Percentiles rank a stretch among this genome's conserved stretches.
Evolutionary conservation across 2,113 vertebrate species (phyloP).

Genomic region (Cromileptes altivelis): DNA sequence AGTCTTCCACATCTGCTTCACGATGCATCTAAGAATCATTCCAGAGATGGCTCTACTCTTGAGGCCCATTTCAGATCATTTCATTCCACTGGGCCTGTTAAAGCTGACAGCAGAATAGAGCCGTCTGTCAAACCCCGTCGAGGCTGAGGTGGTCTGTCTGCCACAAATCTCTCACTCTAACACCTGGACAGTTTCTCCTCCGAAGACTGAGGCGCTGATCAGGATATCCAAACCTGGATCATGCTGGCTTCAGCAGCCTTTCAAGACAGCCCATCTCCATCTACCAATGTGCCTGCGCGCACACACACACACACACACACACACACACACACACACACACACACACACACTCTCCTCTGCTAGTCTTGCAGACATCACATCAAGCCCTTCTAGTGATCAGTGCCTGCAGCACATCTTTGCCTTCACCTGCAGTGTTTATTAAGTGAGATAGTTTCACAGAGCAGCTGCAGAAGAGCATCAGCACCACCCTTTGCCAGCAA

Average conservation of each 20-base stretch:
- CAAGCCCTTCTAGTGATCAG: not conserved
- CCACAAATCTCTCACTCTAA: constrained; percentile 20
- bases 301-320: not conserved
- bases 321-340: not conserved
- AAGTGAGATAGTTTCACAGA: constrained; percentile 35
- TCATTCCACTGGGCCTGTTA: constrained; percentile 17
- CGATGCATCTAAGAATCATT: no score
- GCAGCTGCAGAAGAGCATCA: constrained; percentile 37
- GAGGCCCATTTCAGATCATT: constrained; percentile 15
- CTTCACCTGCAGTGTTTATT: constrained; percentile 41
- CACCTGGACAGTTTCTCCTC: constrained; percentile 3
- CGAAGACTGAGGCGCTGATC: not conserved
- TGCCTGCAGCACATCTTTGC: constrained; percentile 22
- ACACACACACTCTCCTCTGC: constrained; percentile 6
- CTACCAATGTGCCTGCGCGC: not conserved
- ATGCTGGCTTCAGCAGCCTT: not conserved
- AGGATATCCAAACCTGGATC: constrained; percentile 15
- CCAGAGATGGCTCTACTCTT: not conserved
- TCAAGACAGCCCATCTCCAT: not conserved
- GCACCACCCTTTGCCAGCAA: constrained; percentile 29
- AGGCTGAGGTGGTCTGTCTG: constrained; percentile 26
- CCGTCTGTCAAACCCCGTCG: constrained; percentile 26
- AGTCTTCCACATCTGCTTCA: no score
- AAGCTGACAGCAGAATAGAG: constrained; percentile 26
- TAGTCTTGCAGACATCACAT: not conserved